Evolutionary conservation across 2,113 vertebrate species (phyloP).

Genomic region (Cyanoramphus novaezelandiae): DNA sequence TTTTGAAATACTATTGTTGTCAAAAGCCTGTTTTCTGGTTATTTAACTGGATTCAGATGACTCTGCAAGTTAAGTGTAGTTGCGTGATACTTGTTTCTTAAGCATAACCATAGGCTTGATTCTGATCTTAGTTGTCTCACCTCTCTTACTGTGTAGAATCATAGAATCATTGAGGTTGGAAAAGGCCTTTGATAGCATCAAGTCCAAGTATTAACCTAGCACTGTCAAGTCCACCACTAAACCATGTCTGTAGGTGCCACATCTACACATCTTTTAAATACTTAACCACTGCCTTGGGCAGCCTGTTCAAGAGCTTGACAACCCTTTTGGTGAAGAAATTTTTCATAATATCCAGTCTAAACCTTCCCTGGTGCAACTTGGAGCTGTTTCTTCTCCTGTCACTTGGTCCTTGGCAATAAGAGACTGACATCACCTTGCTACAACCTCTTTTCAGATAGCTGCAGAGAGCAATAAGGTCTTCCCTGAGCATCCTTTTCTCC

Average conservation of each 20-base stretch:
- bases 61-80: conserved; percentile 18
- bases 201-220: background rate
- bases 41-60: conserved; percentile 53
- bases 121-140: background rate
- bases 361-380: fast-evolving
- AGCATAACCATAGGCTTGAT: background rate
- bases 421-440: fast-evolving
- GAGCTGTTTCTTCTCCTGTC: background rate
- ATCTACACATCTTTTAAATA: background rate
- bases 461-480: background rate
- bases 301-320: background rate
- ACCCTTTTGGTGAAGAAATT: background rate
- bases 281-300: background rate
- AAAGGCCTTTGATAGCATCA: background rate
- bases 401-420: background rate
- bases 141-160: background rate
- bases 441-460: background rate
- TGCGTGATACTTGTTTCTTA: background rate
- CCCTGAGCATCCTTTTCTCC: background rate
- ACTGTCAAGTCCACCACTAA: background rate
- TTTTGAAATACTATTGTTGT: conserved; percentile 65
- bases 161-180: background rate
- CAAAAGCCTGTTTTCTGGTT: conserved; percentile 66
- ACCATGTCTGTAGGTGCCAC: background rate
- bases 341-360: background rate